Percentiles rank a stretch among this genome's conserved stretches.
Evolutionary conservation across 64 coral and sea anemone species (phyloP).

Genomic region (Trachythela sp.): DNA sequence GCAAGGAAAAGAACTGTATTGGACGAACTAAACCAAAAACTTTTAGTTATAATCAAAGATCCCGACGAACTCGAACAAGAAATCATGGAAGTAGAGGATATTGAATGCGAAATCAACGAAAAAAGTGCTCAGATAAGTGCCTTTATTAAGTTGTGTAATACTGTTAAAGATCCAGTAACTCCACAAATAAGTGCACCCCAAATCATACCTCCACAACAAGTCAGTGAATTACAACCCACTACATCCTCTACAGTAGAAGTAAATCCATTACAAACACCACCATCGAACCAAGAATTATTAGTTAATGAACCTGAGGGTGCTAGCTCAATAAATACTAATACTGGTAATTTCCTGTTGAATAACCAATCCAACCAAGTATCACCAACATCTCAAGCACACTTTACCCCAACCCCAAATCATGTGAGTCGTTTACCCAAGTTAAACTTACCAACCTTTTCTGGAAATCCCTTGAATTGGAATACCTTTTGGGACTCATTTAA

Average conservation of each 20-base stretch:
- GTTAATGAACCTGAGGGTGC: no score
- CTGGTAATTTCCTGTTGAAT: no score
- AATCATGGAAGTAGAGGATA: conserved; percentile 39
- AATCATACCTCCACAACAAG: not conserved
- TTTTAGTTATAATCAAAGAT: conserved; percentile 36
- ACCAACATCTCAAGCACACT: no score
- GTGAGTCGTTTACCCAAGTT: conserved; percentile 1
- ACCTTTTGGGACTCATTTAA: conserved; percentile 58
- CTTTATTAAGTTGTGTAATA: conserved; percentile 17
- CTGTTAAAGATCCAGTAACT: conserved; percentile 30
- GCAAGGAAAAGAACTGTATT: conserved; percentile 38
- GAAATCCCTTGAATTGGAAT: conserved; percentile 17
- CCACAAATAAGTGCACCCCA: not conserved
- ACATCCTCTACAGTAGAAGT: not conserved
- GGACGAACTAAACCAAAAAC: conserved; percentile 35
- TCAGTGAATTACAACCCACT: not conserved
- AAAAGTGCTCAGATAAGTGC: conserved; percentile 48
- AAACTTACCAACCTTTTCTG: conserved; percentile 34
- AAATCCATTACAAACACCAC: no score
- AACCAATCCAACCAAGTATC: no score
- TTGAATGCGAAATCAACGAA: conserved; percentile 35
- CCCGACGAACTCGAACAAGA: conserved; percentile 50
- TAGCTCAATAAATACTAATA: no score
- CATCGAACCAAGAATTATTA: no score
- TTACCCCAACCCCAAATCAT: no score